These are phyloP conservation scores for Cheirogaleus major DNA, from an alignment of 2,797 vertebrate genomes.

Conservation along the genomic window DNA sequence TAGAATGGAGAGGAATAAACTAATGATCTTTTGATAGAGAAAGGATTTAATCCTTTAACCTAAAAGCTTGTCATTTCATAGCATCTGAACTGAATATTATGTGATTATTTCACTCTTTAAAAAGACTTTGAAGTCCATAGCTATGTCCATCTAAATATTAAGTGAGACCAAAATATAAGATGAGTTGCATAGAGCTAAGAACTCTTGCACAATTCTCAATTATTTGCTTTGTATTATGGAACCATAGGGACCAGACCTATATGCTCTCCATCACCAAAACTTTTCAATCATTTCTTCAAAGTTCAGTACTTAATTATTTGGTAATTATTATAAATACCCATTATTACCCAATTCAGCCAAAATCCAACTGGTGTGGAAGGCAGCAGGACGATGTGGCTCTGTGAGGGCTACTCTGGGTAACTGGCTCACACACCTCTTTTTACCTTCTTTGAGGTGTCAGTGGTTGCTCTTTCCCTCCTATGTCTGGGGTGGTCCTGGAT, in stretches of 20 bases:
- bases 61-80: not conserved
- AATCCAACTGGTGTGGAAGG: not conserved
- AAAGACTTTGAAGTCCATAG: not conserved
- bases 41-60: not conserved
- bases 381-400: not conserved
- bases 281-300: not conserved
- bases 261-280: not conserved
- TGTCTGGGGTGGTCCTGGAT: not conserved
- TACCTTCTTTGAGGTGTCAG: not conserved
- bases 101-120: not conserved
- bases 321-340: not conserved
- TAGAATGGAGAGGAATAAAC: not conserved
- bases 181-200: not conserved
- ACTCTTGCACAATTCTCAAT: not conserved
- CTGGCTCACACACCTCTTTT: not conserved
- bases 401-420: not conserved
- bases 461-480: not conserved
- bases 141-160: not conserved
- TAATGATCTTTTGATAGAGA: not conserved
- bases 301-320: not conserved
- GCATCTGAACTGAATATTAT: not conserved
- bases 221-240: not conserved
- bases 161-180: not conserved
- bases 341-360: not conserved
- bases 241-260: not conserved